phyloP scores from a whole-genome alignment of 2,797 vertebrate species.

The Microctenopoma lineatum region DNA sequence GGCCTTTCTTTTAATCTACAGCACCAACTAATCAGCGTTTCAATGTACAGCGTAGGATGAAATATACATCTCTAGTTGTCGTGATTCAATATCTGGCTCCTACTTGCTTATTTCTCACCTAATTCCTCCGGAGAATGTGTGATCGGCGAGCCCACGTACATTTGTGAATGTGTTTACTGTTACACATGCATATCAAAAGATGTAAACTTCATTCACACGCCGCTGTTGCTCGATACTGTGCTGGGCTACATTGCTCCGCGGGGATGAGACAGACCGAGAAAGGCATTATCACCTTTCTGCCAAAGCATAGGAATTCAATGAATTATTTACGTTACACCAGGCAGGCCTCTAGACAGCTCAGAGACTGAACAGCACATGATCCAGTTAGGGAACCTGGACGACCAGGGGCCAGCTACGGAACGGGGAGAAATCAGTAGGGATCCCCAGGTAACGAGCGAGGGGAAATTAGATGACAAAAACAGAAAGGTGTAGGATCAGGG shows the following conservation, averaged over 20 bases:
- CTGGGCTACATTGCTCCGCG: constrained; percentile 54
- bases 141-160: neutral
- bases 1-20: too few species aligned
- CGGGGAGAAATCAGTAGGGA: constrained; percentile 46
- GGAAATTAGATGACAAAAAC: constrained; percentile 76
- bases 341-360: constrained; percentile 60
- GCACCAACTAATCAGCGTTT: too few species aligned
- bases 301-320: constrained; percentile 74
- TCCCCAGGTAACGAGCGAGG: constrained; percentile 64
- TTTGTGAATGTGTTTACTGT: constrained; percentile 34
- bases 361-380: constrained; percentile 50
- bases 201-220: constrained; percentile 52
- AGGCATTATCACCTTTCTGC: constrained; percentile 83
- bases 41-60: too few species aligned
- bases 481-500: constrained; percentile 63
- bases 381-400: constrained; percentile 67
- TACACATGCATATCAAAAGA: constrained; percentile 44
- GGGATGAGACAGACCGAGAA: constrained; percentile 69
- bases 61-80: neutral
- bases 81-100: neutral
- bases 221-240: constrained; percentile 37
- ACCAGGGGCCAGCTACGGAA: constrained; percentile 63
- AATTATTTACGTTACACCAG: constrained; percentile 78
- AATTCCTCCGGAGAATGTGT: neutral
- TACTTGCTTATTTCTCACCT: neutral